These are phyloP conservation scores for Chelon labrosus DNA, from an alignment of 2,797 vertebrate species.

Conservation along the genomic window DNA sequence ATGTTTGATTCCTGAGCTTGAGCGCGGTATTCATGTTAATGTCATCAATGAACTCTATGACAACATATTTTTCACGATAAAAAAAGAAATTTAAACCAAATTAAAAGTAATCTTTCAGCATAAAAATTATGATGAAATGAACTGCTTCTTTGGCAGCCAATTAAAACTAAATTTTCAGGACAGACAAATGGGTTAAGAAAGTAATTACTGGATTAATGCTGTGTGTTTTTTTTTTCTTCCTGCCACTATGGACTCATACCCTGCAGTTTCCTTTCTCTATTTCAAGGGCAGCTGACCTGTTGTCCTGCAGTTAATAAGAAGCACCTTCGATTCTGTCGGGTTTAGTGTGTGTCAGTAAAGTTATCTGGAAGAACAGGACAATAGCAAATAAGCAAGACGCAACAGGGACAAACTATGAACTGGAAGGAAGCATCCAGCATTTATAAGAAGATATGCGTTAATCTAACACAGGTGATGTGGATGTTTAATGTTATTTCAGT, in stretches of 20 bases:
- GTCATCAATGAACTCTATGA: too few relatives aligned
- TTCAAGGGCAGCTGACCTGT: background rate
- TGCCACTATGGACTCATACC: background rate
- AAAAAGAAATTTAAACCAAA: background rate
- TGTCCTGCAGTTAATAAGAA: background rate
- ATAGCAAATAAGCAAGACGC: background rate
- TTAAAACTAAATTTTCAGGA: too few relatives aligned
- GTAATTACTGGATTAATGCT: too few relatives aligned
- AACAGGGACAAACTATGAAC: background rate
- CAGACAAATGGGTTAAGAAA: too few relatives aligned
- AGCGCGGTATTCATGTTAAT: too few relatives aligned
- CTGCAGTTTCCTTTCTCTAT: background rate
- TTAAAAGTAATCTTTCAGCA: background rate
- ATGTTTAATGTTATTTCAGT: background rate
- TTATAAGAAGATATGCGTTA: background rate
- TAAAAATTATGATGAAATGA: background rate
- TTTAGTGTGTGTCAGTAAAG: background rate
- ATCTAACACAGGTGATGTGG: background rate
- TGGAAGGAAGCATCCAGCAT: background rate
- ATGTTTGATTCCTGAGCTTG: too few relatives aligned
- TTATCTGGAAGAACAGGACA: background rate
- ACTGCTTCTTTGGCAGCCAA: too few relatives aligned
- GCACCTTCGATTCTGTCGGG: background rate
- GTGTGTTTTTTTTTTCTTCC: background rate
- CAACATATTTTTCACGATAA: background rate